Base-by-base conservation (phyloP, 2,797 vertebrate genomes). In the Petrocephalus schoutedeni region DNA sequence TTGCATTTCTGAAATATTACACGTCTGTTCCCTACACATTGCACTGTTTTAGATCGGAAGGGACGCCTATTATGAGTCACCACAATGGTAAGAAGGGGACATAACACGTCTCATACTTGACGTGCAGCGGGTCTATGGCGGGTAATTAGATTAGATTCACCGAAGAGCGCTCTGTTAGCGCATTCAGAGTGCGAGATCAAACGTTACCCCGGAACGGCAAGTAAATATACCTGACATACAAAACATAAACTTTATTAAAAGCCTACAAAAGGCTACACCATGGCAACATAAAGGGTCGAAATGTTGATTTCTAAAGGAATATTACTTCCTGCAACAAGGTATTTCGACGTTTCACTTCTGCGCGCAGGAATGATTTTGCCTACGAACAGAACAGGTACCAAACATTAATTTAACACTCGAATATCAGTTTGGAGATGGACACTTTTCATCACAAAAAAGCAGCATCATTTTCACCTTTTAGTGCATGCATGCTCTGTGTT, bases 401-500 rank as follows among this genome's bases (percentile, higher is more conserved):
- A 28, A 23, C n/a, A 54, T 3, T 28, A 45, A 84, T 23, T 88
- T 83, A 51, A 21, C 57, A 51, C 5, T 4, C 28, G 45, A 5
- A 71, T 74, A 74, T 74, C 14, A 41, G 32, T 74, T 74, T 84
- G 57, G 41, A 80, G 74, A 49, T 84, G n/a, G 9, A 19, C 56
- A n/a, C 12, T 12, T 45, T 14, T 89, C 88, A 45, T 85, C 90
- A 54, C 91, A 90, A 93, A 93, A 90, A 92, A 90, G 32, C 28
- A 12, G 28, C 64, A 16, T 71, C 64, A 36, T 71, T 12, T 71
- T 71, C 64, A 36, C 91, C 92, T 89, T 64, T 91, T 90, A 89
- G 86, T 90, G 90, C 90, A 89, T 85, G 90, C 91, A 90, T 91
- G 61, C 89, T 87, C 88, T 87, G 91, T 87, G 91, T 90, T 89